phyloP scores from a whole-genome alignment of 1,140 invertebrate genomes.

The Radopholus similis region DNA sequence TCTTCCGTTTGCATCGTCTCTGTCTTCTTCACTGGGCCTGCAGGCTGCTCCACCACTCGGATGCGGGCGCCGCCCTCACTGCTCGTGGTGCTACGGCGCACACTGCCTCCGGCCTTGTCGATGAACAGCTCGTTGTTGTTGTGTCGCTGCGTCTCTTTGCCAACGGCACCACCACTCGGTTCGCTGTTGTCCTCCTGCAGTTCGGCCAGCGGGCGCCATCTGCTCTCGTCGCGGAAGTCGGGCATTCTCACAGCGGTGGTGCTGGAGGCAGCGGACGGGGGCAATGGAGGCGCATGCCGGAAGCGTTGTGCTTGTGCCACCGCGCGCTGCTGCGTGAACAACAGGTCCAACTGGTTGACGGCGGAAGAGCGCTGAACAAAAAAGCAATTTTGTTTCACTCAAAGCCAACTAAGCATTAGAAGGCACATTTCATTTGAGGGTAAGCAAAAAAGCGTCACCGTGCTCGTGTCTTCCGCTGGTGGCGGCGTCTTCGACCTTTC shows the following conservation, averaged over 20 bases:
- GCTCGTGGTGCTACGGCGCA: background rate
- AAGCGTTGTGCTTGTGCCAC: background rate
- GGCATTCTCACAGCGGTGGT: too few relatives aligned
- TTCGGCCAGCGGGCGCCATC: background rate
- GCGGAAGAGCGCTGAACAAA: too few relatives aligned
- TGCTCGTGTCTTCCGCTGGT: background rate
- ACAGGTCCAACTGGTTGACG: slow-evolving; percentile 1
- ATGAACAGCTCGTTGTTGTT: background rate
- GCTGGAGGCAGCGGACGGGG: too few relatives aligned
- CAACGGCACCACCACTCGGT: background rate
- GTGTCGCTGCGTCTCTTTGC: background rate
- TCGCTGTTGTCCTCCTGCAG: background rate
- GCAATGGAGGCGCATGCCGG: background rate
- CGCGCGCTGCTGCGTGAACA: background rate
- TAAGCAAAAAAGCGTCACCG: background rate
- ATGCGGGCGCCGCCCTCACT: background rate
- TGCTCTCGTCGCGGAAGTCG: background rate
- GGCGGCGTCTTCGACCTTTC: background rate
- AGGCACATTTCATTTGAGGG: too few relatives aligned
- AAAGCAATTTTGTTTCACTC: too few relatives aligned
- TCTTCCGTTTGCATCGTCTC: background rate
- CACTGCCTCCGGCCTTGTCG: background rate
- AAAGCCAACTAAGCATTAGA: too few relatives aligned
- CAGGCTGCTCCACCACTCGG: background rate
- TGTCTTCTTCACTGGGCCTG: too few relatives aligned